Base-by-base conservation (phyloP, 2,113 vertebrate species). In the Tylochromis polylepis region DNA sequence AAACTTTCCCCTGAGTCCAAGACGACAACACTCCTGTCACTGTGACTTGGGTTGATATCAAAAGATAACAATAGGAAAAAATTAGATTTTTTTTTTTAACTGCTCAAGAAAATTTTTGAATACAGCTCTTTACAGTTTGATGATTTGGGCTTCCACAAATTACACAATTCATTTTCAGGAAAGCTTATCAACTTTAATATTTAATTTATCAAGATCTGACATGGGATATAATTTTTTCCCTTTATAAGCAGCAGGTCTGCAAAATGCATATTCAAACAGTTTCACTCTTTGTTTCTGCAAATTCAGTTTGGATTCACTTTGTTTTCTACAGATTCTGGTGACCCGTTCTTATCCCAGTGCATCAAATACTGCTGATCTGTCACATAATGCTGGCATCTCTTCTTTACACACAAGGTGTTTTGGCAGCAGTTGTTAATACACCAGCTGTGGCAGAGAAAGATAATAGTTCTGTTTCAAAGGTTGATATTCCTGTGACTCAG, bases 21-120 rank as follows among this genome's bases (percentile, higher is more conserved):
- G 5, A 57, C 75, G 43, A 85, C 85, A 93, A 91, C 49, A 83
- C 15, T 86, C 57, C n/a, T 85, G 82, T 90, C 89, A 65, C 62
- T 34, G 11, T 36, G 65, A 85, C 79, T 55, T 82, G 36, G 56
- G 36, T 62, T 88, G 81, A 88, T 86, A 72, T 88, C 67, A 88
- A 87, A 88, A 72, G 70, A 77, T 55, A 86, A 78, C 38, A 29
- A 57, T 7, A 22, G 58, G 62, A n/a, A 12, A 24, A 31, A 51
- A 51, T 77, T 51, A 0, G 72, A 34, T 49, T 75, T 51, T 57
- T 46, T 46, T 46, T n/a, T 75, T 75, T 29, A 31, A 75, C 41
- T 49, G 10, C 24, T 75, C 4, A 49, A 75, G 11, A 12, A 53
- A 49, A 16, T 31, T 51, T 51, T 20, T 51, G 16, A 12, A 31